Evolutionary conservation across 2,113 vertebrate genomes (phyloP), one percentile per base, ranked within the genome.

Genomic region (Syrrhaptes paradoxus): DNA sequence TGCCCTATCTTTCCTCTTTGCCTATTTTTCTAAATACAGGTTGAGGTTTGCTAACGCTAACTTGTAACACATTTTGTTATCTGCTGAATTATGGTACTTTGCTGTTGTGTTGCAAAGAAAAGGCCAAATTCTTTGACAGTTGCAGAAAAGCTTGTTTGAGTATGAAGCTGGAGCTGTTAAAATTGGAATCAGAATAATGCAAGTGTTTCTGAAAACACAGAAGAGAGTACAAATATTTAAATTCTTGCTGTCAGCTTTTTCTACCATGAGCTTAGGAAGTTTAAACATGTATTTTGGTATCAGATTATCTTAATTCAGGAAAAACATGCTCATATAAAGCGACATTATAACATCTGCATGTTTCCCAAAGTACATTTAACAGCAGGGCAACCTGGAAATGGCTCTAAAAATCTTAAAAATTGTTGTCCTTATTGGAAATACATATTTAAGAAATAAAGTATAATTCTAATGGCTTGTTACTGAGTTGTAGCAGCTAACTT

Each of bases 301-400:
- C 62, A 32, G 45, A 71, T 22, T 17, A 62, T 17, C 45, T 34
- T 63, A 58, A 86, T 43, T 72, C 22, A 17, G 28, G 52, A 65
- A 70, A 87, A 71, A 66, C 0, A 2, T 19, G 18, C 38, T n/a
- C 15, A 41, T 11, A 29, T 4, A 17, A 51, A 71, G 19, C 81
- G 43, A 18, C 14, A 11, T n/a, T 58, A 9, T 7, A 65, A n/a
- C 16, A 49, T 4, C 34, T 19, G 25, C 41, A 77, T 12, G 10
- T 54, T 46, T 78, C 34, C 77, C 26, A 48, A 83, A 43, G 12
- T 51, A 17, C 8, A 11, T n/a, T 49, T 62, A 57, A 26, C 1
- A n/a, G 16, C 0, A 2, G 0, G 15, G 24, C 22, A 57, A 67
- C 20, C 36, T 66, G 9, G 21, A 90, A 88, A 43, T 1, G 5